Conservation (phyloP, 53 echinoderm and acorn worm genomes). For the Echinarachnius parma region DNA sequence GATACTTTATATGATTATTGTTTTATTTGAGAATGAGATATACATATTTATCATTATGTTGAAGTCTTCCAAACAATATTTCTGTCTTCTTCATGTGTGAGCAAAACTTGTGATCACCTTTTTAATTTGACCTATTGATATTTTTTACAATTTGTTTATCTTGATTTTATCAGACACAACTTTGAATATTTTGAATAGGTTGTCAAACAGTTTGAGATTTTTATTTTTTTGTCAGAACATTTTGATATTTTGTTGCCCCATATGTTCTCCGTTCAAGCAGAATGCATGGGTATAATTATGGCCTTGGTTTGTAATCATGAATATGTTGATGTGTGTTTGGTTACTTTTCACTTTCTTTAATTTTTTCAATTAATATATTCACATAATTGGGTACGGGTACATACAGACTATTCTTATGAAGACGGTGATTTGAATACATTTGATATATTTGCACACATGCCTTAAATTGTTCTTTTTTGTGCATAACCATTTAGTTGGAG, state of each 20-base stretch:
- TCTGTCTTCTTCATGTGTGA: constrained; percentile 44
- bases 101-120: neutral
- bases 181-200: constrained; percentile 5
- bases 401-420: constrained; percentile 12
- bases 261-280: neutral
- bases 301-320: constrained; percentile 47
- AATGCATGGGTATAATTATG: neutral
- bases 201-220: constrained; percentile 10
- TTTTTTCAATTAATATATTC: neutral
- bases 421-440: constrained; percentile 23
- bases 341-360: constrained; percentile 9
- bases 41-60: constrained; percentile 32
- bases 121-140: constrained; percentile 34
- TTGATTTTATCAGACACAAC: constrained; percentile 16
- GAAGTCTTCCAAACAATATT: constrained; percentile 46
- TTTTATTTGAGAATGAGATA: neutral
- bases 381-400: constrained; percentile 46
- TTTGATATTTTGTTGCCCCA: constrained; percentile 18
- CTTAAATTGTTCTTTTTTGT: constrained; percentile 41
- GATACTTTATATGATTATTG: neutral
- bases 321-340: constrained; percentile 1
- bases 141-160: neutral
- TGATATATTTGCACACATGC: constrained; percentile 38
- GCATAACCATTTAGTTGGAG: constrained; percentile 27
- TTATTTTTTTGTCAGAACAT: constrained; percentile 14